Evolutionary conservation across 37 sponge, comb jelly and placozoan species (phyloP), one percentile per base, ranked within the genome.

Genomic region (Petrosia ficiformis): DNA sequence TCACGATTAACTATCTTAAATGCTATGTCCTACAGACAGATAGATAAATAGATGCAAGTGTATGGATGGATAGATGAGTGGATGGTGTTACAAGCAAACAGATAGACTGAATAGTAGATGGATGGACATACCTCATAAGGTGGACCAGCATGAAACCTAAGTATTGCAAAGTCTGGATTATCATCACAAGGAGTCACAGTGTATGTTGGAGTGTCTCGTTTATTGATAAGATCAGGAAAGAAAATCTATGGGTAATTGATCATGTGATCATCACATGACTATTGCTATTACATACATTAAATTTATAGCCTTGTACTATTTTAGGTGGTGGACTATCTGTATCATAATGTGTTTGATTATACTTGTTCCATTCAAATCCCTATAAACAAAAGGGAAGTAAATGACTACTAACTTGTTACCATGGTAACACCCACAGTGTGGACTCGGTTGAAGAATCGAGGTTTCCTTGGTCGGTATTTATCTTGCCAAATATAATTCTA

Each of bases 361-460:
- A 99, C 83, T 99, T 99, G 83, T 99, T 99, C 99, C 99, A 99
- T 75, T 99, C 99, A 80, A 89, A 99, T 0, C 99, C 99, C 93
- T 92, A 44, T 39, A 30, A 19, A 34, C 60, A 56, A 39, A 21
- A 37, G 34, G 25, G 66, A 35, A 77, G 22, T 44, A 28, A 26
- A 60, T 60, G 33, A 21, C 25, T 24, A 2, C 64, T 38, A 11
- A 60, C 28, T 24, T 6, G n/a, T 24, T 61, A n/a, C 22, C 5
- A 26, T 5, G 6, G 28, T 22, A n/a, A 2, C 0, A 67, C 93
- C 60, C 57, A 95, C 96, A 34, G 99, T 98, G 81, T 99, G 99
- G 5, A 99, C 99, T 31, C 99, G 59, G 74, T 99, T 99, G 86
- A 96, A 93, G 83, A 96, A 99, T 5, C 99, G 65, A 25, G 99